Conservation (phyloP, 2,797 vertebrate species). For the Trachurus trachurus region DNA sequence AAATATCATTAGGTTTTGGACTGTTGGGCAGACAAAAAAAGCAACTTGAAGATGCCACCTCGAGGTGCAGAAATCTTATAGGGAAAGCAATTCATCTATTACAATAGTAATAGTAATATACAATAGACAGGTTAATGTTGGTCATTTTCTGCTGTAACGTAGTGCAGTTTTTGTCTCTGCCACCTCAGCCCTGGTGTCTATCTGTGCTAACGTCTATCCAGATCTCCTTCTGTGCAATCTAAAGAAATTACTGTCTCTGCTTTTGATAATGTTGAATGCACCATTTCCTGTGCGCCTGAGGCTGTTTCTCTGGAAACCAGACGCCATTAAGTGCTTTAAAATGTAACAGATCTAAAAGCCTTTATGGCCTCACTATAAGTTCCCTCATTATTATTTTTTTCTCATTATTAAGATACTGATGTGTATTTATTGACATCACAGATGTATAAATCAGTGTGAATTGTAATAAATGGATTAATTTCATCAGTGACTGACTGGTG, state of each 20-base stretch:
- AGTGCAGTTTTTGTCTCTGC: not conserved
- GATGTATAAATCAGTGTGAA: not conserved
- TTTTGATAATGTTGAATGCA: constrained; percentile 4
- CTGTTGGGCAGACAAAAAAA: not conserved
- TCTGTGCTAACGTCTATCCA: not conserved
- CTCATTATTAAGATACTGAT: not conserved
- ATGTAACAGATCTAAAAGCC: constrained; percentile 1
- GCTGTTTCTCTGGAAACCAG: constrained; percentile 6
- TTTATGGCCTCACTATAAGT: not conserved
- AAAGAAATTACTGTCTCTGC: constrained; percentile 13
- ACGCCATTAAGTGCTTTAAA: not conserved
- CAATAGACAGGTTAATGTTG: not conserved
- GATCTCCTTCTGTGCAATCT: constrained; percentile 1
- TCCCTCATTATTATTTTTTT: not conserved
- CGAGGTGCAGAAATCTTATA: not conserved
- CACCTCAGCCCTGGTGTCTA: not conserved
- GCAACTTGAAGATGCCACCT: not conserved
- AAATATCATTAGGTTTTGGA: not conserved
- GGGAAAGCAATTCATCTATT: not conserved
- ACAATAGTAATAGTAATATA: not conserved
- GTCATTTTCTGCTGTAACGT: not conserved
- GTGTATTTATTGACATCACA: constrained; percentile 10
- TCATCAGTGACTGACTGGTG: not conserved
- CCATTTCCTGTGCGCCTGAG: constrained; percentile 4
- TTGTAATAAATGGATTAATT: not conserved